Conservation (phyloP, 2,113 vertebrate genomes). For the Conger conger region DNA sequence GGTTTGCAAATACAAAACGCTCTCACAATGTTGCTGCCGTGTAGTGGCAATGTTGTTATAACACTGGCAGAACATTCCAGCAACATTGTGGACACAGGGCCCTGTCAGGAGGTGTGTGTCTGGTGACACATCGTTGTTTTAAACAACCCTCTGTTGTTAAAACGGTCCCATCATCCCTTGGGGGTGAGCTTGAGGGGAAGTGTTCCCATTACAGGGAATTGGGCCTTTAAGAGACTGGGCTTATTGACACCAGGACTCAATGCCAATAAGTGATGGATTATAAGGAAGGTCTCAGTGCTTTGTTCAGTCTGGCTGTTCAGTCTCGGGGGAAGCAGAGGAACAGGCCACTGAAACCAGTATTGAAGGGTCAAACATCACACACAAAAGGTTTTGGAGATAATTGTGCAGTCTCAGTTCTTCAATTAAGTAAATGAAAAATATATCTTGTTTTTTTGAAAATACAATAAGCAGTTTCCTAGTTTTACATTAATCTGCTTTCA, state of each 20-base stretch:
- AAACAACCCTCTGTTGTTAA: not conserved
- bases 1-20: too few species aligned
- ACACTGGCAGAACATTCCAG: too few species aligned
- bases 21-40: too few species aligned
- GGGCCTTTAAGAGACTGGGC: not conserved
- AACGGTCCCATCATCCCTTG: not conserved
- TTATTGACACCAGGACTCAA: not conserved
- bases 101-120: not conserved
- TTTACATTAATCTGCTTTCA: not conserved
- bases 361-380: not conserved
- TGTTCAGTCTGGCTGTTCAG: not conserved
- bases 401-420: too few species aligned
- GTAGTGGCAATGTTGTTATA: too few species aligned
- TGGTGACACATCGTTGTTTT: not conserved
- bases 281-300: not conserved
- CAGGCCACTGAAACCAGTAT: not conserved
- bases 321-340: not conserved
- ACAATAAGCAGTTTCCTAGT: too few species aligned
- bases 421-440: too few species aligned
- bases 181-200: not conserved
- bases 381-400: too few species aligned
- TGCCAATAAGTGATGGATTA: too few species aligned
- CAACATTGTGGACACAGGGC: not conserved
- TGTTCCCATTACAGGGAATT: not conserved
- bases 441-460: too few species aligned